Evolutionary conservation across 2,797 vertebrate genomes (phyloP).

Genomic region (Bucorvus abyssinicus): DNA sequence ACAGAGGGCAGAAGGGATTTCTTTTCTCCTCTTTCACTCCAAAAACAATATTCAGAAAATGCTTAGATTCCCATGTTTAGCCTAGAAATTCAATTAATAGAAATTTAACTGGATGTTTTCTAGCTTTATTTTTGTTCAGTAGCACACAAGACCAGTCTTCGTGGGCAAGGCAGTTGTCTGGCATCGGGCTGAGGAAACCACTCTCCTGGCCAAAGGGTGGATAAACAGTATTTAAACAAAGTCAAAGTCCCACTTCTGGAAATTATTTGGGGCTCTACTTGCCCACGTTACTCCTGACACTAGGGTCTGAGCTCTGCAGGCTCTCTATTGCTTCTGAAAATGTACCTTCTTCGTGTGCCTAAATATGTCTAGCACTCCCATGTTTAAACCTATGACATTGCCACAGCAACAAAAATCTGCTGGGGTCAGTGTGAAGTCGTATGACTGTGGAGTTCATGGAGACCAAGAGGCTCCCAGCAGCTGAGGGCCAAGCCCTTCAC

Average conservation of each 20-base stretch:
- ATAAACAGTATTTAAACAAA: not conserved
- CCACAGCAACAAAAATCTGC: constrained; percentile 6
- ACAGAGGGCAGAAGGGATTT: constrained; percentile 63
- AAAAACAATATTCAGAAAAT: constrained; percentile 34
- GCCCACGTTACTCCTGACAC: not conserved
- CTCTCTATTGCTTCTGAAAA: not conserved
- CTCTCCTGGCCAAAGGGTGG: not conserved
- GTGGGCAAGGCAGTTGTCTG: not conserved
- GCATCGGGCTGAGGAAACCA: not conserved
- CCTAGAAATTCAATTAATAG: constrained; percentile 25
- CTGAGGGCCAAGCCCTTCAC: not conserved
- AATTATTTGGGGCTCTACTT: not conserved
- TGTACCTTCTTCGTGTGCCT: not conserved
- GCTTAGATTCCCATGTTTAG: not conserved
- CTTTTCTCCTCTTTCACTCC: constrained; percentile 53
- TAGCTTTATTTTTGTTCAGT: not conserved
- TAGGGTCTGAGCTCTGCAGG: not conserved
- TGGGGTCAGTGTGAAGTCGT: not conserved
- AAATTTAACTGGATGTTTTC: not conserved
- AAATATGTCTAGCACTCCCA: not conserved
- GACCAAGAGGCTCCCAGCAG: not conserved
- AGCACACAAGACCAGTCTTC: not conserved
- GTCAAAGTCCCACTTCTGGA: not conserved
- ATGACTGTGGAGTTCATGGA: not conserved
- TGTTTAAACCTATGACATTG: not conserved